Evolutionary conservation across 2,797 vertebrate species (phyloP).

Genomic region (Alauda arvensis): DNA sequence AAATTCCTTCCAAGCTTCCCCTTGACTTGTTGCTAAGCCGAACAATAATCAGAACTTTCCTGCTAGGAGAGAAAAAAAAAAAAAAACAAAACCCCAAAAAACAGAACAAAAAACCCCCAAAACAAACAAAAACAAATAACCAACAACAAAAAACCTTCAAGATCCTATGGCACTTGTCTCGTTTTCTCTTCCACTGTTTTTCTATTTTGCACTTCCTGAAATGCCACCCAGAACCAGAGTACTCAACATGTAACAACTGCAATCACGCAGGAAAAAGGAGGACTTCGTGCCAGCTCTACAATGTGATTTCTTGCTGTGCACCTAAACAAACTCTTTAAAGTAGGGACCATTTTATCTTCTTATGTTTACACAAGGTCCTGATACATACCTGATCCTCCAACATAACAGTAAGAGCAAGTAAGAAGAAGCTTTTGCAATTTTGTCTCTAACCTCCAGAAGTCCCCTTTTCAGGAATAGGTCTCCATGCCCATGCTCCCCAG

Average conservation of each 20-base stretch:
- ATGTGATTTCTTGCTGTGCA: background rate
- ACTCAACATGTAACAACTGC: background rate
- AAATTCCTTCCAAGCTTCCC: background rate
- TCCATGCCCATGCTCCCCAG: background rate
- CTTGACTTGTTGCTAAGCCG: background rate
- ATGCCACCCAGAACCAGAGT: background rate
- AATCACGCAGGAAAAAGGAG: background rate
- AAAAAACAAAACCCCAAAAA: too few species aligned
- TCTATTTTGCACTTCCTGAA: background rate
- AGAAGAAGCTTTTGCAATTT: background rate
- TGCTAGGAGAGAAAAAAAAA: background rate
- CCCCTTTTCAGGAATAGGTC: background rate
- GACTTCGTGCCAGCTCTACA: background rate
- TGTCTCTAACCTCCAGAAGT: background rate
- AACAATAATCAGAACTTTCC: background rate
- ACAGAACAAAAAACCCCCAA: too few species aligned
- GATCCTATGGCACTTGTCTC: background rate
- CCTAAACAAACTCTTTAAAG: background rate
- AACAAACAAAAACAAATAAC: too few species aligned
- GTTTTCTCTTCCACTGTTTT: background rate
- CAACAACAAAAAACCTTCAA: background rate
- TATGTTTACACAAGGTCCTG: background rate
- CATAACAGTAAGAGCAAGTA: background rate
- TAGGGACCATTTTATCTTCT: background rate
- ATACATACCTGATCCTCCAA: background rate